Evolutionary conservation across 2,797 vertebrate genomes (phyloP).

Genomic region (Numenius phaeopus): DNA sequence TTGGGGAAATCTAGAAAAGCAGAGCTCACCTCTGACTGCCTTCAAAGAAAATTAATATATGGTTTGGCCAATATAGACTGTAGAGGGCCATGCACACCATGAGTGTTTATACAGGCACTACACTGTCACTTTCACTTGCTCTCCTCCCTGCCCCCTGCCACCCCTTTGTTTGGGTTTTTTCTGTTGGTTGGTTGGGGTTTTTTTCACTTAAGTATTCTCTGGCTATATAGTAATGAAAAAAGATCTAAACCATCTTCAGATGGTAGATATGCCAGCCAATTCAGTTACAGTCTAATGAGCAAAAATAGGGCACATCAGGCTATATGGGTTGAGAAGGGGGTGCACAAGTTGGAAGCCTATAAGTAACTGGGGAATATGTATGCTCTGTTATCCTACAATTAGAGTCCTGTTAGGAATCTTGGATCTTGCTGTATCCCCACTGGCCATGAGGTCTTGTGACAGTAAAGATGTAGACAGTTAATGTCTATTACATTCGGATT

Average conservation of each 20-base stretch:
- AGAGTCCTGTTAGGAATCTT: background rate
- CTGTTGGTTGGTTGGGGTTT: background rate
- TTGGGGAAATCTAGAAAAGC: background rate
- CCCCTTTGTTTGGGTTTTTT: background rate
- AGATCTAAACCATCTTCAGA: background rate
- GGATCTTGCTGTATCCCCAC: background rate
- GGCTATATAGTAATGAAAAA: background rate
- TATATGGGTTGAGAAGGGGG: no score
- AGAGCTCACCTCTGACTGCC: background rate
- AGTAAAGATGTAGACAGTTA: background rate
- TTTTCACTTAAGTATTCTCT: background rate
- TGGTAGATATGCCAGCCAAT: background rate
- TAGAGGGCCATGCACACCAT: no score
- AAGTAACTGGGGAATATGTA: background rate
- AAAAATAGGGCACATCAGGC: background rate
- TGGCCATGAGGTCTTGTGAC: background rate
- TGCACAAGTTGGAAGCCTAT: background rate
- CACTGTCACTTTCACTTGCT: background rate
- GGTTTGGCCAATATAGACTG: background rate
- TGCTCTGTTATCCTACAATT: background rate
- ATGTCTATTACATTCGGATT: background rate
- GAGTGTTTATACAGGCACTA: background rate
- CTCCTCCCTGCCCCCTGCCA: no score
- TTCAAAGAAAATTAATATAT: background rate
- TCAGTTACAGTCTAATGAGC: background rate